Evolutionary conservation across 2,888 invertebrate species (phyloP).

Genomic region (Camptogramma bilineatum): DNA sequence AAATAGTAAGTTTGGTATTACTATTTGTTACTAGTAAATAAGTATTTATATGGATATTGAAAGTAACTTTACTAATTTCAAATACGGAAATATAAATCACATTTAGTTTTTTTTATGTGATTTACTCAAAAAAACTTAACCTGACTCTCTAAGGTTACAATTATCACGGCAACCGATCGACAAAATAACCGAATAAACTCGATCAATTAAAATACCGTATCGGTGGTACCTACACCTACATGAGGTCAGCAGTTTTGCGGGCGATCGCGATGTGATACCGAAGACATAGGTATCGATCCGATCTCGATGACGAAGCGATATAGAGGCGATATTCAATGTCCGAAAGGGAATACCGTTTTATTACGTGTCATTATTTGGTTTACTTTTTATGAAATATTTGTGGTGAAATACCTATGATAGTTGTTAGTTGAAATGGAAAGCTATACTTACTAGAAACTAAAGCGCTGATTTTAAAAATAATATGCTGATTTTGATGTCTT

Average conservation of each 20-base stretch:
- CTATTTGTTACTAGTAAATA: no score
- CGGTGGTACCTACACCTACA: conserved; percentile 73
- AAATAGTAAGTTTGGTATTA: no score
- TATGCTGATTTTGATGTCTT: no score
- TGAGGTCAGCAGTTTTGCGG: conserved; percentile 80
- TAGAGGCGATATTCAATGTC: conserved; percentile 66
- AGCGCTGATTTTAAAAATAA: no score
- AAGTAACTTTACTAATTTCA: not conserved
- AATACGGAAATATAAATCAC: no score
- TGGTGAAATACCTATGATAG: conserved; percentile 7
- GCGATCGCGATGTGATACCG: conserved; percentile 83
- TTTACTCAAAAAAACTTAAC: not conserved
- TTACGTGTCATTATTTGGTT: conserved; percentile 68
- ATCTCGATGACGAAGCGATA: conserved; percentile 79
- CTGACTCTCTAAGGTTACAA: not conserved
- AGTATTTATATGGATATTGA: no score
- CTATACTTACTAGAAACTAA: not conserved
- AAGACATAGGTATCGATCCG: conserved; percentile 78
- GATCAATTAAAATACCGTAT: conserved; percentile 61
- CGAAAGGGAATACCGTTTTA: conserved; percentile 70
- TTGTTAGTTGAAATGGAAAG: conserved; percentile 51
- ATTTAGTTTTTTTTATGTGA: no score
- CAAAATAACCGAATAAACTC: conserved; percentile 42
- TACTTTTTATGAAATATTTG: conserved; percentile 59
- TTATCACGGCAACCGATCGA: conserved; percentile 9